These are phyloP conservation scores for Drosophila fuyamai DNA, from an alignment of 1,140 invertebrate species.

Conservation along the genomic window DNA sequence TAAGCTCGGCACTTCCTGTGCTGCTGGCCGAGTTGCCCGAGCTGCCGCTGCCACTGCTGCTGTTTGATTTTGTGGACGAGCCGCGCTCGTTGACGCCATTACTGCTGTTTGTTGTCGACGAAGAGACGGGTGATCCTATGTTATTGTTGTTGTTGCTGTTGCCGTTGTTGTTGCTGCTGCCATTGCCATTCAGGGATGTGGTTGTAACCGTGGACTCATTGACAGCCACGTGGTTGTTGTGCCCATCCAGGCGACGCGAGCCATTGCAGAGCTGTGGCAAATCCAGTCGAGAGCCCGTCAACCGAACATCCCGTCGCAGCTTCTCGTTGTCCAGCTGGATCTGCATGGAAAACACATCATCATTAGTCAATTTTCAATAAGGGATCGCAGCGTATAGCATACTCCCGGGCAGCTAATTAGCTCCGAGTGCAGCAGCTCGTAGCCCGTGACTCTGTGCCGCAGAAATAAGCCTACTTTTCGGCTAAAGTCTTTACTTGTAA, in stretches of 20 bases:
- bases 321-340: conserved; percentile 84
- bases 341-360: conserved; percentile 36
- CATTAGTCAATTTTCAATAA: background rate
- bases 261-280: conserved; percentile 76
- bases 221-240: conserved; percentile 60
- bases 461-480: conserved; percentile 29
- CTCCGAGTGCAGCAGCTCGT: background rate
- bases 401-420: conserved; percentile 23
- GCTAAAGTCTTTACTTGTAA: background rate
- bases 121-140: conserved; percentile 78
- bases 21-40: conserved; percentile 76
- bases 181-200: conserved; percentile 50
- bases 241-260: conserved; percentile 68
- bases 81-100: conserved; percentile 70
- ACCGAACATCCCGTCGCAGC: conserved; percentile 76
- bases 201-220: conserved; percentile 48
- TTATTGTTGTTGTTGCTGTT: conserved; percentile 66
- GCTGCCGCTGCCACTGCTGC: conserved; percentile 77
- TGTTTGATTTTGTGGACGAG: conserved; percentile 81
- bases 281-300: conserved; percentile 73
- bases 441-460: background rate
- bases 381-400: conserved; percentile 11
- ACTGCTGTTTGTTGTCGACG: conserved; percentile 76
- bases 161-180: conserved; percentile 38
- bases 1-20: conserved; percentile 72